Percentiles rank a stretch among this genome's conserved stretches.
Conservation (phyloP, 2,888 invertebrate species). For the Agrilus cyanescens region DNA sequence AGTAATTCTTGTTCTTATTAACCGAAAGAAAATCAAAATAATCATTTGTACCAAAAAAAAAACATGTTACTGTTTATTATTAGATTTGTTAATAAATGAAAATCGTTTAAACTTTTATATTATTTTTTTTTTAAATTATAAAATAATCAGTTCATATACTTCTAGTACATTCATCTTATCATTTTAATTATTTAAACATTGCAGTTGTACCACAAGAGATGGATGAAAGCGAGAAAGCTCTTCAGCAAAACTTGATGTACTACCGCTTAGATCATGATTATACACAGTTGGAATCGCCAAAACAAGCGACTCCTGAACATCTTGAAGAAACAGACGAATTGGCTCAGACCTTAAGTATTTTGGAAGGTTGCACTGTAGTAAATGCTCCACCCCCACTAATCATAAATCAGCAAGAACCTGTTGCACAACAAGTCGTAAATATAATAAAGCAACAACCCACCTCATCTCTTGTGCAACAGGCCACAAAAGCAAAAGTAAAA, state of each 20-base stretch:
- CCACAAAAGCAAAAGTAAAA: slow-evolving; percentile 9
- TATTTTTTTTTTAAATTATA: no score
- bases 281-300: slow-evolving; percentile 57
- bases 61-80: no score
- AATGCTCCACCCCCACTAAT: slow-evolving; percentile 10
- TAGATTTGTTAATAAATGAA: no score
- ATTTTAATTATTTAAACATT: slow-evolving; percentile 1
- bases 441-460: slow-evolving; percentile 6
- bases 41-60: no score
- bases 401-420: slow-evolving; percentile 4
- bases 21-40: no score
- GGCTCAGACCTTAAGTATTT: slow-evolving; percentile 31
- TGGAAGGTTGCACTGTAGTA: slow-evolving; percentile 25
- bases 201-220: slow-evolving; percentile 34
- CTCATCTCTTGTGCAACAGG: slow-evolving; percentile 10
- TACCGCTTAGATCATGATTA: slow-evolving; percentile 74
- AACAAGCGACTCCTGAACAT: slow-evolving; percentile 33
- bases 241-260: slow-evolving; percentile 34
- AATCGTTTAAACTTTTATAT: no score
- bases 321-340: slow-evolving; percentile 28
- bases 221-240: slow-evolving; percentile 31
- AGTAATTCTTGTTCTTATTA: no score
- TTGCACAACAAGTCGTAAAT: slow-evolving; percentile 2
- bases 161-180: neutral
- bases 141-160: neutral